Evolutionary conservation across 2,113 vertebrate species (phyloP).

Genomic region (Pavo muticus): DNA sequence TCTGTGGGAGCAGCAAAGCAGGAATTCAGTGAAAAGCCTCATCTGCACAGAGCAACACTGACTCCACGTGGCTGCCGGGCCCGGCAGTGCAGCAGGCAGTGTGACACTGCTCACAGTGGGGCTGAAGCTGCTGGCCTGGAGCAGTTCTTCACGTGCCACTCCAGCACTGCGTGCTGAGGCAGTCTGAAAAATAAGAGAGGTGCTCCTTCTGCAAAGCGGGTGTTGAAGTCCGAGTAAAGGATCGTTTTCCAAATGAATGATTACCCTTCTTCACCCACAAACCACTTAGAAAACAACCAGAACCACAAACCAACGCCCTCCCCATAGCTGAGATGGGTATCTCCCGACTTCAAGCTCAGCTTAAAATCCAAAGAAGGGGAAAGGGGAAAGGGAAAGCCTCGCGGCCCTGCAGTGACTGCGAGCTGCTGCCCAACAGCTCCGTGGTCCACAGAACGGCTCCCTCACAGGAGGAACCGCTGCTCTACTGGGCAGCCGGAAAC

Average conservation of each 20-base stretch:
- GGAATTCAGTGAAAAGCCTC: neutral
- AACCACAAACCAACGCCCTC: neutral
- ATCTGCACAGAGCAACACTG: neutral
- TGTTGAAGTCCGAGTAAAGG: accelerated
- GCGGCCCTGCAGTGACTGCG: too few relatives aligned
- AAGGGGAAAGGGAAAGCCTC: too few relatives aligned
- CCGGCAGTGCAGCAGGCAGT: accelerated
- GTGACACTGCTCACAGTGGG: neutral
- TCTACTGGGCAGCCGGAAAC: neutral
- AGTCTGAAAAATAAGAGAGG: neutral
- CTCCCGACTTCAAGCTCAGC: too few relatives aligned
- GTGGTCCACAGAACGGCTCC: too few relatives aligned
- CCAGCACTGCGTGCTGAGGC: accelerated
- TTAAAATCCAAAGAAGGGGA: too few relatives aligned
- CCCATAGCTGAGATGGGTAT: neutral
- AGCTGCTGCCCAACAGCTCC: neutral
- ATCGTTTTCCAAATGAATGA: neutral
- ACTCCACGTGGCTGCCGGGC: conserved; percentile 3
- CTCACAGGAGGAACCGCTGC: too few relatives aligned
- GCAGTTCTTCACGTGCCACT: accelerated
- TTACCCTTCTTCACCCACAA: neutral
- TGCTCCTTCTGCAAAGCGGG: too few relatives aligned
- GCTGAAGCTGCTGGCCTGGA: neutral
- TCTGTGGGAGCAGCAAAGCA: neutral
- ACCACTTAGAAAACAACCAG: neutral